Evolutionary conservation across 2,113 vertebrate species (phyloP).

Genomic region (Podiceps cristatus): DNA sequence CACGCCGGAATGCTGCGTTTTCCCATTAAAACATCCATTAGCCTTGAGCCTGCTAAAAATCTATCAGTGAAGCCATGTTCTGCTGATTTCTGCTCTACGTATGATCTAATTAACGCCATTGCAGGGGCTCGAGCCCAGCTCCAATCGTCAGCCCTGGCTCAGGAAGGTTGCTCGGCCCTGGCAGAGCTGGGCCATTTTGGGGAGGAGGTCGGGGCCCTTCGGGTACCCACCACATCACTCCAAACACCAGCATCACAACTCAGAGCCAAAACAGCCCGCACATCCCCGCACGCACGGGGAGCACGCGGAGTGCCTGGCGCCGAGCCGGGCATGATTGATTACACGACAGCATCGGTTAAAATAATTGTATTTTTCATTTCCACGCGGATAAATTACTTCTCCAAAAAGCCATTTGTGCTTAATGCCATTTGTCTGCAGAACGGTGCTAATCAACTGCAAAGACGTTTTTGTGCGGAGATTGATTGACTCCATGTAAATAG

Average conservation of each 20-base stretch:
- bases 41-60: constrained; percentile 20
- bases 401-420: constrained; percentile 56
- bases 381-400: constrained; percentile 55
- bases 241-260: accelerated
- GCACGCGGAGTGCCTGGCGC: accelerated
- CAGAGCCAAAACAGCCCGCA: neutral
- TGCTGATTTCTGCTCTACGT: neutral
- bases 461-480: constrained; percentile 18
- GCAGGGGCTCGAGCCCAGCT: neutral
- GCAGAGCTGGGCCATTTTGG: neutral
- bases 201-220: accelerated
- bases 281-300: neutral
- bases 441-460: constrained; percentile 54
- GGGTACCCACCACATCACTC: neutral
- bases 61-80: neutral
- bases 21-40: constrained; percentile 60
- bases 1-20: constrained; percentile 25
- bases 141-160: neutral
- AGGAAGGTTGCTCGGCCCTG: neutral
- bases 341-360: neutral
- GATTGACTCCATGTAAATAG: constrained; percentile 67
- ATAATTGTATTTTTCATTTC: constrained; percentile 67
- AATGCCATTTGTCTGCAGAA: constrained; percentile 56
- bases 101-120: neutral
- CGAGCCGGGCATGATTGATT: neutral